Base-by-base conservation (phyloP, 2,797 vertebrate genomes). In the Cetoscarus ocellatus region DNA sequence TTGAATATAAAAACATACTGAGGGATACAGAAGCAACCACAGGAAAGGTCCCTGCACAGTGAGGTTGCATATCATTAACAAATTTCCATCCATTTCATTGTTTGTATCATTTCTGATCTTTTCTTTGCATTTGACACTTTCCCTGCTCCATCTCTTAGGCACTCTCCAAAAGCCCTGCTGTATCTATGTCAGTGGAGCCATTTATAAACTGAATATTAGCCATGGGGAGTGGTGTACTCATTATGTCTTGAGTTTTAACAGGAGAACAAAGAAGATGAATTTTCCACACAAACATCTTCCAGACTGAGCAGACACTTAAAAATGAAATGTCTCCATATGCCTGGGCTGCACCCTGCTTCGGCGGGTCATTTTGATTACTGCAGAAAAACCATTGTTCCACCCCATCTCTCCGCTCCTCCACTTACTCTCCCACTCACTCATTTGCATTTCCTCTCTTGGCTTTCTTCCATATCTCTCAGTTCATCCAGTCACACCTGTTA, bases 401-500 rank as follows among this genome's bases (percentile, higher is more conserved):
- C 65, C 62, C 73, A 44, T 77, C 73, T 60, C 65, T 60, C 65
- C 2, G 40, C 80, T 47, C 70, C 66, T 8, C 54, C 38, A 17
- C 55, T 11, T 10, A 47, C 74, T 88, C 85, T 86, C 91, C 82
- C 84, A 92, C 88, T 80, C 87, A 78, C 17, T 82, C 80, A 92
- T 93, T 92, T 87, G 86, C 90, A 93, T 93, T 87, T 82, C 67
- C 54, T 86, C 77, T 77, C 74, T 70, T 85, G 86, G 85, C 85
- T 85, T 51, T 84, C 66, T 49, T 89, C 88, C 86, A 85, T 62
- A 85, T 89, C 80, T 87, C 84, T 77, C 81, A 61, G 72, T 82
- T 79, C 69, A 80, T 84, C 84, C 65, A 47, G 58, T 88, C 91
- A 88, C 92, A 94, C 92, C 92, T 93, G 91, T 93, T 91, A 88